phyloP scores from a whole-genome alignment of 2,888 invertebrate species.

The Ochropacha duplaris region DNA sequence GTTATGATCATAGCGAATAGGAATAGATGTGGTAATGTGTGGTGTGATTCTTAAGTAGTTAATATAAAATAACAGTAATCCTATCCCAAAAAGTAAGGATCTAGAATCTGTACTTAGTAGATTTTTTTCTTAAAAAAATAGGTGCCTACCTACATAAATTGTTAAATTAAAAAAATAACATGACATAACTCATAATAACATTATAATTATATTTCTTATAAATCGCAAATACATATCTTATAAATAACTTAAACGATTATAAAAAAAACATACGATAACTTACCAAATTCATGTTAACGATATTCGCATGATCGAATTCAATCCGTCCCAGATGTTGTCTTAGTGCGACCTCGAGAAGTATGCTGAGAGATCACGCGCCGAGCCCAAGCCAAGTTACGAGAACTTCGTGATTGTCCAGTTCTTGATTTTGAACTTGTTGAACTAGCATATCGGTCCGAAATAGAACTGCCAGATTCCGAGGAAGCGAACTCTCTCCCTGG shows the following conservation, averaged over 20 bases:
- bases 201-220: slow-evolving; percentile 39
- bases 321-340: slow-evolving; percentile 49
- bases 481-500: slow-evolving; percentile 47
- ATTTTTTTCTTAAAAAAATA: too few relatives aligned
- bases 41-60: too few relatives aligned
- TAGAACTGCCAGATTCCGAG: slow-evolving; percentile 44
- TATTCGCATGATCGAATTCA: slow-evolving; percentile 51
- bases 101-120: too few relatives aligned
- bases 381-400: slow-evolving; percentile 63
- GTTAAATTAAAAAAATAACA: background rate
- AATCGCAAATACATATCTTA: slow-evolving; percentile 56
- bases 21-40: too few relatives aligned
- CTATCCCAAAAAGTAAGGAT: too few relatives aligned
- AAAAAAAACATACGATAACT: slow-evolving; percentile 42
- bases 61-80: too few relatives aligned
- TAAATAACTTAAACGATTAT: slow-evolving; percentile 32
- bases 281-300: slow-evolving; percentile 40
- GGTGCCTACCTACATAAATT: too few relatives aligned
- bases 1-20: too few relatives aligned
- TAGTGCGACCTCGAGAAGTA: slow-evolving; percentile 18
- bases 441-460: slow-evolving; percentile 43
- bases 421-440: slow-evolving; percentile 52
- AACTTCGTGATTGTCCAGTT: slow-evolving; percentile 40
- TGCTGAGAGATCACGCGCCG: slow-evolving; percentile 53
- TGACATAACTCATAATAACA: background rate